Conservation (phyloP, 35 echinoderm and acorn worm species). For the Heliocidaris tuberculata region DNA sequence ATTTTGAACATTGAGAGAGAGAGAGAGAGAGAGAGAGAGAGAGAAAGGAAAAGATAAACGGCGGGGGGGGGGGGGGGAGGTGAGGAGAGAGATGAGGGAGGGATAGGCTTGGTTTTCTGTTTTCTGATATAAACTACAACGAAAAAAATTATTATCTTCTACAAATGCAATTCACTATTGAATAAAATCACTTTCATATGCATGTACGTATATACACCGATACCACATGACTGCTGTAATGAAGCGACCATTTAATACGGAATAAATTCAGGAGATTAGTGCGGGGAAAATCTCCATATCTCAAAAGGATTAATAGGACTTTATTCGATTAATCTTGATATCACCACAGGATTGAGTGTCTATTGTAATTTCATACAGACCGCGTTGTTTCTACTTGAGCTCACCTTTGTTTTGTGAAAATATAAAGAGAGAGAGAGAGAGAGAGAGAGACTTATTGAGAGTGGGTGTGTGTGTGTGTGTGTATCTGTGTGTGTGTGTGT, state of each 20-base stretch:
- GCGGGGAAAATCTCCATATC: not conserved
- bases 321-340: not conserved
- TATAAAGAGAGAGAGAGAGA: not conserved
- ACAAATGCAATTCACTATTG: no score
- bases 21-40: not conserved
- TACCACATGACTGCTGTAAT: not conserved
- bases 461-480: no score
- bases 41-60: not conserved
- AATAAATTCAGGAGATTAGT: not conserved
- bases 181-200: no score
- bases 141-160: no score
- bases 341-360: not conserved
- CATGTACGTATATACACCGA: not conserved
- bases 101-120: not conserved
- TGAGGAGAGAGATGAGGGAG: not conserved
- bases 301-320: not conserved
- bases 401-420: not conserved
- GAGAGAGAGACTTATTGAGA: no score
- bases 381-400: not conserved
- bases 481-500: no score
- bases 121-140: no score
- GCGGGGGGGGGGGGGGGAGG: no score
- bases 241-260: not conserved
- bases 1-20: not conserved
- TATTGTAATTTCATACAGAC: not conserved